Base-by-base conservation (phyloP, 23 tunicate species). In the Botrylloides violaceus region DNA sequence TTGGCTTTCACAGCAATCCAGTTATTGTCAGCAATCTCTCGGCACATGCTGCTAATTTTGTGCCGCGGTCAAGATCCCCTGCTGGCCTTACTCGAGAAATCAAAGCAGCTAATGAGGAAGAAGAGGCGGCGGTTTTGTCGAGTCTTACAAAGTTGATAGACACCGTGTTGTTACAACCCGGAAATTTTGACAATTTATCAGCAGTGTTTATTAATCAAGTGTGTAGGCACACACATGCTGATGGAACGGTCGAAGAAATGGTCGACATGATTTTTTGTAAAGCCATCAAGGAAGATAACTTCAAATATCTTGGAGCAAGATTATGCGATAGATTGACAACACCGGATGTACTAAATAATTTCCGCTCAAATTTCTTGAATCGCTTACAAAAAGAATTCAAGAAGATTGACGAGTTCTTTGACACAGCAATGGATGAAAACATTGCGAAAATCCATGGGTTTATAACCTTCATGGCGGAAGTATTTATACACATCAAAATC, bases 341-440 rank as follows among this genome's bases (percentile, higher is more conserved):
- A 47, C 56, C 75, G 1, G 37, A 53, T 0, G 82, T 84, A 7
- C 47, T 87, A 9, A 59, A 61, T 1, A 61, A 61, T 25, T 87
- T 87, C 61, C 86, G 95, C 7, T 19, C 63, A 3, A 65, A 48
- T 19, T 61, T 87, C 49, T 70, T 87, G 25, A 60, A 31, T 25
- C 77, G 76, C 2, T 79, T 84, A 3, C 95, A 87, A 49, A 62
- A 61, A 36, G 86, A 87, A 39, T 87, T 87, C 58, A 53, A 76
- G 29, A 65, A 32, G 2, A 80, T 87, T 84, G 78, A 62, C 19
- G 66, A 80, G 7, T 64, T 71, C 3, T 34, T 82, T 3, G 43
- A 66, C 28, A 63, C 59, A 2, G 32, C 34, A 9, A 32, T 61
- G 47, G 63, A 43, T 48, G 73, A 47, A 56, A 49, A 76, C 19